Base-by-base conservation (phyloP, 1,140 invertebrate species). In the Triops longicaudatus region DNA sequence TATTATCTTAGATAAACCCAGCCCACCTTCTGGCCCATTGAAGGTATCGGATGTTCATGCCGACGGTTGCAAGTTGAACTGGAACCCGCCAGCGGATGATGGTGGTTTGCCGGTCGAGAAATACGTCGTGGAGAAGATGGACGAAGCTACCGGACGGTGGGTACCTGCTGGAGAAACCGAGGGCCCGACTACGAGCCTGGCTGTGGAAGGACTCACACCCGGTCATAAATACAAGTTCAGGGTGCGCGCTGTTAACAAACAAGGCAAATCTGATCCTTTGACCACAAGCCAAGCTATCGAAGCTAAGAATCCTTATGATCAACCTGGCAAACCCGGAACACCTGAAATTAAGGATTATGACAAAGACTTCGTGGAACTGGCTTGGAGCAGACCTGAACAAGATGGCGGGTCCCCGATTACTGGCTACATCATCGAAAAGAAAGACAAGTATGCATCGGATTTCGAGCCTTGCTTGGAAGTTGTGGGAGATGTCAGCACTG, bases 301-400 rank as follows among this genome's bases (percentile, higher is more conserved):
- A 84, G 98, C 98, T 72, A 99, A 98, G 84, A 98, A 99, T 93
- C 97, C 97, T 73, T 99, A 93, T 85, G 95, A 94, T 83, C 87
- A 90, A 76, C 92, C 94, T 43, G 90, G 91, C 75, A 91, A 93
- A 82, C 93, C 95, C n/a, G 92, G 94, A 28, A 91, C 90, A 7
- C 95, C 96, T 3, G 90, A 91, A 79, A 91, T 99, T 81, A 89
- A 89, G 78, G 97, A 99, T 84, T 98, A 94, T 83, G 95, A 98
- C 82, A 90, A 87, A 79, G 92, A 97, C 84, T 96, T 93, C 81
- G 96, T 98, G n/a, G 93, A 97, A 81, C 87, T 99, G n/a, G 89
- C 93, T 85, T 99, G 97, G 97, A 88, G 88, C 73, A 88, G 91
- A 79, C 97, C 97, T 22, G 87, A 90, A 73, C 87, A 87, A 72